These are phyloP conservation scores for Cotesia chilonis DNA, from an alignment of 1,140 invertebrate species.

Conservation along the genomic window DNA sequence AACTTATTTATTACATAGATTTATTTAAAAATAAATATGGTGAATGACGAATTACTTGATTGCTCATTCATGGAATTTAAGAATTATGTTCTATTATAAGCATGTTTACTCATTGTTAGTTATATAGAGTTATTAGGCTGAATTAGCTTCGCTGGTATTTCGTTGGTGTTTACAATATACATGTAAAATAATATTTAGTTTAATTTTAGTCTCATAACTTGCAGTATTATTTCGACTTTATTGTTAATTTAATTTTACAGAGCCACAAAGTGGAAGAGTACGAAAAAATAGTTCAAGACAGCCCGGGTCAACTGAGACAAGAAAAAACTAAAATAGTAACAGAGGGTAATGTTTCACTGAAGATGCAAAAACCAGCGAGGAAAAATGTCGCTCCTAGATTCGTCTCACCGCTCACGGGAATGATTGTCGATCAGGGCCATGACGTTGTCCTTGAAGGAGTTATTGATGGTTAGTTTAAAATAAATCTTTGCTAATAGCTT, in stretches of 20 bases:
- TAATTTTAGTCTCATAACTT: too few relatives aligned
- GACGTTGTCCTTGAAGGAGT: constrained; percentile 77
- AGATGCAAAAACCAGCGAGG: constrained; percentile 63
- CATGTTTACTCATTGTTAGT: too few relatives aligned
- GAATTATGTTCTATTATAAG: too few relatives aligned
- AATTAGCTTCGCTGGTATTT: too few relatives aligned
- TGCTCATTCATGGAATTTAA: too few relatives aligned
- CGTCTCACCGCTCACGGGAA: constrained; percentile 74
- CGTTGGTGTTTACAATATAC: too few relatives aligned
- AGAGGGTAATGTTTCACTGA: constrained; percentile 43
- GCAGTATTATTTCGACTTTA: neutral
- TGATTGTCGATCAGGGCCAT: constrained; percentile 79
- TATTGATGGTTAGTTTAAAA: constrained; percentile 70
- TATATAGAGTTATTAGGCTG: too few relatives aligned
- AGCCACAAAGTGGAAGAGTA: constrained; percentile 66
- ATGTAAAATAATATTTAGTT: too few relatives aligned
- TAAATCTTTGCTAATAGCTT: neutral
- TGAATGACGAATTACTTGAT: too few relatives aligned
- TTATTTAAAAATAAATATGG: too few relatives aligned
- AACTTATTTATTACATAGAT: too few relatives aligned
- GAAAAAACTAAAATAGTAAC: constrained; percentile 62
- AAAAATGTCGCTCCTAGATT: constrained; percentile 74
- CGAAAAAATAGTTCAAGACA: constrained; percentile 62
- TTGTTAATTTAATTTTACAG: constrained; percentile 19
- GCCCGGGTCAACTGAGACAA: constrained; percentile 53